Base-by-base conservation (phyloP, 2,797 vertebrate species). In the Carcharodon carcharias region DNA sequence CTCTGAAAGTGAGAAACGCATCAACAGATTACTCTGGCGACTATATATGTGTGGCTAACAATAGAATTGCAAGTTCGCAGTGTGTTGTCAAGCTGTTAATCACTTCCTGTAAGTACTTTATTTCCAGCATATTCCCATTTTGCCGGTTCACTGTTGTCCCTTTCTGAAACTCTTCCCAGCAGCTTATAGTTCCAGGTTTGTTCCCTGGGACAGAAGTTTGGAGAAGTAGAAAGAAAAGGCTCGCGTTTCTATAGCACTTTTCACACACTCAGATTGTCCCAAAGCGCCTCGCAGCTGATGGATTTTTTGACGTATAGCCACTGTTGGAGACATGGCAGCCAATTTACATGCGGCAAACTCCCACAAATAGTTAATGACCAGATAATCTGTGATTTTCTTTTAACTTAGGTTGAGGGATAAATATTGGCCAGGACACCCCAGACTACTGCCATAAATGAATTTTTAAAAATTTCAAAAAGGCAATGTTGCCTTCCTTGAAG, bases 21-120 rank as follows among this genome's bases (percentile, higher is more conserved):
- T 99, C 98, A 95, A 97, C 97, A 31, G 97, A 97, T 16, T 97
- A 98, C 96, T 99, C 99, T 58, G 99, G 99, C 54, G 97, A 96
- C 0, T 99, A 99, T 97, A 98, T 63, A 96, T 99, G 99, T 96
- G 97, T 97, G 0, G 98, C 97, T 96, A 97, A 96, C 69, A 99
- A 99, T 97, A 97, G 98, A 88, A 98, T 99, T 69, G 99, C 99
- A 96, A 96, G 96, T 0, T 99, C 99, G 87, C 98, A 99, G 58
- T 99, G 99, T 97, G 71, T 97, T 9, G 94, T 99, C 40, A 95
- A 97, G 96, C 98, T 99, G 96, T 98, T 97, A 0, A 97, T 99
- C 92, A 98, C 98, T 61, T 98, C 98, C 96, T 98, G 99, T 99
- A 97, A 98, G 99, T 99, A 96, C 96, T 96, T 96, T 40, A 26